Evolutionary conservation across 2,888 invertebrate genomes (phyloP).

Genomic region (Spisula subtruncata): DNA sequence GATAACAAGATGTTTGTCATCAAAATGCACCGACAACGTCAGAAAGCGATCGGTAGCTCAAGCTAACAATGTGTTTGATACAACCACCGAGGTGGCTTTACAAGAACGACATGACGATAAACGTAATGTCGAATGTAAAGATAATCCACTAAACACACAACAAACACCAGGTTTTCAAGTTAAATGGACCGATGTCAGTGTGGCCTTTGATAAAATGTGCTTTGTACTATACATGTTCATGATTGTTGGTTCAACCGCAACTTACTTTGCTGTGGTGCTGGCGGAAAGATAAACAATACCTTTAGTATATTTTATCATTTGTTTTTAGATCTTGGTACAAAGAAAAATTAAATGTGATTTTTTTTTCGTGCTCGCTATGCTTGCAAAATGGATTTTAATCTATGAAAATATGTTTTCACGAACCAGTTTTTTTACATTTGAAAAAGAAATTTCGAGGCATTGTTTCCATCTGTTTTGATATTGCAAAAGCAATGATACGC

Average conservation of each 20-base stretch:
- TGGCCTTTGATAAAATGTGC: neutral
- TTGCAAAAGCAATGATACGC: no score
- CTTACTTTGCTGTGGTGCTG: neutral
- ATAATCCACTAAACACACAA: neutral
- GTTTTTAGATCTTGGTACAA: no score
- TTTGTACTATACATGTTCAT: neutral
- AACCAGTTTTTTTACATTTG: no score
- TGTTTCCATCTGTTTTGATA: no score
- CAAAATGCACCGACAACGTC: neutral
- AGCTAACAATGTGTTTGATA: neutral
- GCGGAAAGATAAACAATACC: neutral
- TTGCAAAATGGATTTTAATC: no score
- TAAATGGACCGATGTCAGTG: neutral
- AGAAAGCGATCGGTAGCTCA: neutral
- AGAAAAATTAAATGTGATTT: no score
- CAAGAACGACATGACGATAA: neutral
- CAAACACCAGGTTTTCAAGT: neutral
- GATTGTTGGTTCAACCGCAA: neutral
- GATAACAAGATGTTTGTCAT: neutral
- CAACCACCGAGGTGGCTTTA: neutral
- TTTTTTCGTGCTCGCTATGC: no score
- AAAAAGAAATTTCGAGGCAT: no score
- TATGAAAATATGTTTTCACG: no score
- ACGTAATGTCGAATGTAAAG: no score
- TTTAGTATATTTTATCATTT: no score